Evolutionary conservation across 2,797 vertebrate genomes (phyloP).

Genomic region (Pipistrellus pipistrellus): DNA sequence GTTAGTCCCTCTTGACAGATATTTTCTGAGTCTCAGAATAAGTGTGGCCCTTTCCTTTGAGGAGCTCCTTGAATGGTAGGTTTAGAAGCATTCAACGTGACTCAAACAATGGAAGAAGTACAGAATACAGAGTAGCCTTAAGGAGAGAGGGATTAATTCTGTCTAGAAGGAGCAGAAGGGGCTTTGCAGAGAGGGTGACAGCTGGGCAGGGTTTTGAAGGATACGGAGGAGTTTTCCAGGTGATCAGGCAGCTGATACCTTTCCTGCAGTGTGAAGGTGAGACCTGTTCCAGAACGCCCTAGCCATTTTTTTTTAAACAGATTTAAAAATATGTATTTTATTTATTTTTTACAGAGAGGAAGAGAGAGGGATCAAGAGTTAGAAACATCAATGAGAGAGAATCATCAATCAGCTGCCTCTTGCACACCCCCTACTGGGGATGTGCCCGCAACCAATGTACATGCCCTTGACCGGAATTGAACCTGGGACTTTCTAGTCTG

Average conservation of each 20-base stretch:
- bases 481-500: too few relatives aligned
- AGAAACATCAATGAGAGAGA: too few relatives aligned
- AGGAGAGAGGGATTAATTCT: neutral
- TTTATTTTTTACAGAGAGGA: too few relatives aligned
- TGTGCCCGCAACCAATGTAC: too few relatives aligned
- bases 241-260: neutral
- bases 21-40: neutral
- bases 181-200: slow-evolving; percentile 1
- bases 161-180: neutral
- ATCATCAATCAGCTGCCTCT: too few relatives aligned
- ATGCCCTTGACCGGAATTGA: too few relatives aligned
- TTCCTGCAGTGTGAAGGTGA: neutral
- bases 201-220: neutral
- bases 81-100: neutral
- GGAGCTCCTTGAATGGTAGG: neutral
- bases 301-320: neutral
- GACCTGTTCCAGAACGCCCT: neutral
- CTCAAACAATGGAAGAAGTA: neutral
- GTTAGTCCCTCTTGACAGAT: neutral
- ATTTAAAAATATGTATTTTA: too few relatives aligned
- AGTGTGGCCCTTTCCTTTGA: neutral
- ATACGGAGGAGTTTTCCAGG: slow-evolving; percentile 5
- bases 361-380: too few relatives aligned
- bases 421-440: too few relatives aligned
- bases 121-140: neutral